Conservation (phyloP, 2,888 invertebrate genomes). For the Doris montereyensis region DNA sequence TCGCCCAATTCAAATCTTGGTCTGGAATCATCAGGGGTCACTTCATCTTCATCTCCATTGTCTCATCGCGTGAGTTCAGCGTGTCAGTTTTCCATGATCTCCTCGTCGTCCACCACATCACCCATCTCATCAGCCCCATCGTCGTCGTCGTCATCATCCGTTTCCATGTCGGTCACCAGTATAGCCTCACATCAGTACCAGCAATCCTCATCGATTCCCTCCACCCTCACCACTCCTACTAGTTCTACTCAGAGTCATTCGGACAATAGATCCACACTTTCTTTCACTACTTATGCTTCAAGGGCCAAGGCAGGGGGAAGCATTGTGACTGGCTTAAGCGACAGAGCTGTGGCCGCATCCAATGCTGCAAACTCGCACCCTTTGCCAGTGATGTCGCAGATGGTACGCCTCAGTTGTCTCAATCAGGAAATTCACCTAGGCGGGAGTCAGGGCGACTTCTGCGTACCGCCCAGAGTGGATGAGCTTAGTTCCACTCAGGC, state of each 20-base stretch:
- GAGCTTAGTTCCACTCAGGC: background rate
- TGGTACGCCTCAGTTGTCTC: background rate
- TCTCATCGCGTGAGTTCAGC: constrained; percentile 30
- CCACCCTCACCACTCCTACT: constrained; percentile 7
- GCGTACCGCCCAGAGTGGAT: constrained; percentile 42
- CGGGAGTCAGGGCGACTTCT: constrained; percentile 43
- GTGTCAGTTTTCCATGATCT: constrained; percentile 40
- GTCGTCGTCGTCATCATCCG: background rate
- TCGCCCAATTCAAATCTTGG: constrained; percentile 32
- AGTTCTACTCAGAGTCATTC: too few species aligned
- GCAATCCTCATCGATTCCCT: background rate
- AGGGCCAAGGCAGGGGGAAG: constrained; percentile 39
- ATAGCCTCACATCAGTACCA: constrained; percentile 3
- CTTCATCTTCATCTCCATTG: constrained; percentile 19
- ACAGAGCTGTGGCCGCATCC: constrained; percentile 36
- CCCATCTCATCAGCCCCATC: constrained; percentile 30
- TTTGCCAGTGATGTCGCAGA: background rate
- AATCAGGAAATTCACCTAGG: background rate
- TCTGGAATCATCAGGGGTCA: constrained; percentile 31
- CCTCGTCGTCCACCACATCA: constrained; percentile 24
- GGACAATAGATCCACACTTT: constrained; percentile 23
- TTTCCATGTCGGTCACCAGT: background rate
- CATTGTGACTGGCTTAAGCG: constrained; percentile 41
- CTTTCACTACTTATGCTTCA: constrained; percentile 30
- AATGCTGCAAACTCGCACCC: background rate